Evolutionary conservation across 2,113 vertebrate genomes (phyloP).

Genomic region (Xyliphius kryptos): DNA sequence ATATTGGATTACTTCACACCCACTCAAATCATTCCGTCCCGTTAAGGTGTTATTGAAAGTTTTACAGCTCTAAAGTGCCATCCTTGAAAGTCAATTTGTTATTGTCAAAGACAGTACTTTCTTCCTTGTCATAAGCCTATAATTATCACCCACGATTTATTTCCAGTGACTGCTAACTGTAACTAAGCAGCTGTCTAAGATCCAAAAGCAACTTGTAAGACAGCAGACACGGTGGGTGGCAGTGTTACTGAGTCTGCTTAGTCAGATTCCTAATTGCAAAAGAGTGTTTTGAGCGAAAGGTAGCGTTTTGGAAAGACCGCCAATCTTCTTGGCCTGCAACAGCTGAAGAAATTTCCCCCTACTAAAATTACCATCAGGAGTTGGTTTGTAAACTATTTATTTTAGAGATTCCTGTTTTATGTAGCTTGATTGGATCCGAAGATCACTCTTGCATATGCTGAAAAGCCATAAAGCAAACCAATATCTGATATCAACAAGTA

Average conservation of each 20-base stretch:
- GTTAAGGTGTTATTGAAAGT: no score
- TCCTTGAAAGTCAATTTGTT: slow-evolving; percentile 17
- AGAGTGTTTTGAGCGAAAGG: slow-evolving; percentile 29
- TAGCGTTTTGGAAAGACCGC: slow-evolving; percentile 32
- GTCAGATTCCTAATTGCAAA: slow-evolving; percentile 40
- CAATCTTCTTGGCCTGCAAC: slow-evolving; percentile 15
- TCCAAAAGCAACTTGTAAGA: slow-evolving; percentile 33
- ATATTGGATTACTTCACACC: no score
- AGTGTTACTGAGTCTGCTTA: slow-evolving; percentile 33
- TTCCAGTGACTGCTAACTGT: slow-evolving; percentile 34
- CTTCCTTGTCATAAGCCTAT: slow-evolving; percentile 24
- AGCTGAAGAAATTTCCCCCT: slow-evolving; percentile 22
- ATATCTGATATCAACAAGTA: not conserved
- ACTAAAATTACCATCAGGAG: slow-evolving; percentile 7
- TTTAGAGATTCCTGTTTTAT: not conserved
- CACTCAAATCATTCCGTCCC: no score
- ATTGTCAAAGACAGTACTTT: slow-evolving; percentile 29
- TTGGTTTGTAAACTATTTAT: slow-evolving; percentile 4
- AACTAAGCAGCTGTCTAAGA: slow-evolving; percentile 34
- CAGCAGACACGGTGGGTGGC: slow-evolving; percentile 41
- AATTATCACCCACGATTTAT: slow-evolving; percentile 38
- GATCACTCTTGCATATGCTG: not conserved
- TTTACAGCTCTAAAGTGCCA: not conserved
- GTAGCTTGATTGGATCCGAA: not conserved
- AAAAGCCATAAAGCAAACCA: not conserved